These are phyloP conservation scores for Dolomedes plantarius DNA, from an alignment of 2,888 invertebrate species.

Conservation along the genomic window DNA sequence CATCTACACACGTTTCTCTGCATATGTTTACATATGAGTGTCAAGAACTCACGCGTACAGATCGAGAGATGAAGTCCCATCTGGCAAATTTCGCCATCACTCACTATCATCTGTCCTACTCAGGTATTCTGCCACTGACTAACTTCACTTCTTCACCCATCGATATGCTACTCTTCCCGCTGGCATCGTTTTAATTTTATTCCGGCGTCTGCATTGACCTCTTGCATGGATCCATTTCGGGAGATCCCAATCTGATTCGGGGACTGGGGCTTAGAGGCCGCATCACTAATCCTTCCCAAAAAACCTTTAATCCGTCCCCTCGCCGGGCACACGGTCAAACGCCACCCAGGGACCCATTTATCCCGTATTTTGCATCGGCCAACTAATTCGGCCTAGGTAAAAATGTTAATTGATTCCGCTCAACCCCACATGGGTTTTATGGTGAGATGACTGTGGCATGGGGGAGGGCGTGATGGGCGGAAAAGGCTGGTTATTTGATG, in stretches of 20 bases:
- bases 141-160: background rate
- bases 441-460: background rate
- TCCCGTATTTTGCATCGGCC: conserved; percentile 66
- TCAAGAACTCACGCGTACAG: too few relatives aligned
- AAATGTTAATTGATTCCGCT: conserved; percentile 12
- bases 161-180: background rate
- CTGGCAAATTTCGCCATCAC: too few relatives aligned
- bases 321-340: conserved; percentile 56
- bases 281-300: conserved; percentile 35
- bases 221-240: conserved; percentile 10
- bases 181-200: conserved; percentile 48
- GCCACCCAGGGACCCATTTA: conserved; percentile 68
- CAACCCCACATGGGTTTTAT: background rate
- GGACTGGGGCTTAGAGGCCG: conserved; percentile 32
- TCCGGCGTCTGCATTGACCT: conserved; percentile 46
- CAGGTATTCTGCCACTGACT: background rate
- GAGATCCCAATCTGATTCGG: conserved; percentile 25
- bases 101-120: too few relatives aligned
- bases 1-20: too few relatives aligned
- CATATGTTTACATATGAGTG: too few relatives aligned
- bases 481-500: background rate
- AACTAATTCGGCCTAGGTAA: conserved; percentile 45
- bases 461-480: background rate
- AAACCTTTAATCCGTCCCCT: conserved; percentile 58
- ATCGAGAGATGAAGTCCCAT: too few relatives aligned